phyloP scores from a whole-genome alignment of 2,888 invertebrate genomes.

The Acheta domesticus region DNA sequence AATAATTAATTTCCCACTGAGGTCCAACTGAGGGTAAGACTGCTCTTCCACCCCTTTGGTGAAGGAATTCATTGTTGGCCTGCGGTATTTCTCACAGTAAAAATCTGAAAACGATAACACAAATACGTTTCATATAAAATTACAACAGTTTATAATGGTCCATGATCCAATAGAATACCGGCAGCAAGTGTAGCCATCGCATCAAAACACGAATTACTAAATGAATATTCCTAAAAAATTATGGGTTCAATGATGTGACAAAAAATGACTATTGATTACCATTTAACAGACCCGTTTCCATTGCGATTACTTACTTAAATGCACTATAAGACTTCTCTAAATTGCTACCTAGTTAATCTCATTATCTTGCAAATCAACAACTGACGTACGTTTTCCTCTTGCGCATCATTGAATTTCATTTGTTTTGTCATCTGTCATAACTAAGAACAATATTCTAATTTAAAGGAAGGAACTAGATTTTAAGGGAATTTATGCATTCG shows the following conservation, averaged over 20 bases:
- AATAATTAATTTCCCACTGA: conserved; percentile 54
- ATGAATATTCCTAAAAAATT: no score
- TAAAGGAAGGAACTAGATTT: no score
- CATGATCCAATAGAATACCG: no score
- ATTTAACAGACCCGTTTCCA: background rate
- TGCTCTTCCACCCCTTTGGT: conserved; percentile 35
- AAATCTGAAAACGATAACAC: background rate
- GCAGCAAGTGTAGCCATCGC: no score
- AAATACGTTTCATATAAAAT: background rate
- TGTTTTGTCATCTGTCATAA: background rate
- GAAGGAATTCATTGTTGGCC: conserved; percentile 25
- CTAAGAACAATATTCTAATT: no score
- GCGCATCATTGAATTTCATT: background rate
- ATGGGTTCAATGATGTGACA: no score
- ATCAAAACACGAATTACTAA: no score
- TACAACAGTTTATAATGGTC: no score
- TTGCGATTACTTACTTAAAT: background rate
- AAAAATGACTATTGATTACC: no score
- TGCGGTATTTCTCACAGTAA: background rate
- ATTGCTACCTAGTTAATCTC: background rate
- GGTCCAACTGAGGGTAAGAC: conserved; percentile 46
- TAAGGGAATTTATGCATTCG: no score
- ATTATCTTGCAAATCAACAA: background rate
- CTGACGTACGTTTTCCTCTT: background rate
- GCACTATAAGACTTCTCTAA: background rate